Base-by-base conservation (phyloP, 2,888 invertebrate species). In the Torymus texanus region DNA sequence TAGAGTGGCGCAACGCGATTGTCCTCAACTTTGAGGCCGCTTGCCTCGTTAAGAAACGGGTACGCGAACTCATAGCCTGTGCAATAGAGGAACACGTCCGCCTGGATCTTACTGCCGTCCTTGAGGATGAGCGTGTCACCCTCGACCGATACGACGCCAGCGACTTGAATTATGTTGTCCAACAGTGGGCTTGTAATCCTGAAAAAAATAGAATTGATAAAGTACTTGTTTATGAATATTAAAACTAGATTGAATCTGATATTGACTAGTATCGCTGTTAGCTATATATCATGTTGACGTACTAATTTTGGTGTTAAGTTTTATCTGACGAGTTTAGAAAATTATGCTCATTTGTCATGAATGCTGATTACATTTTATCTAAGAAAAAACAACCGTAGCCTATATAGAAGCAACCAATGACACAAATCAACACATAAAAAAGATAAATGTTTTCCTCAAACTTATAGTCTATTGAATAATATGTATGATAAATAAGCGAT, bases 11-110 rank as follows among this genome's bases (percentile, higher is more conserved):
- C 91, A 4, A 96, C 92, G 87, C 94, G 91, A 88, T 95, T 92
- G 13, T 79, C 78, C 4, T 78, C 65, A 0, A 81, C 72, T 5
- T 1, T 91, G 59, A 96, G 91, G 1, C 93, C 93, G 82, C 94
- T 93, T 14, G 91, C 92, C 56, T 92, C 90, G 81, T 93, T 91
- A 62, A 96, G 88, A 90, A 96, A 96, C 0, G 95, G 94, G 85
- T 94, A 95, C 80, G 90, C 92, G 88, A 93, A 95, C 76, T 92
- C 91, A 88, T 95, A 96, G 0, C 96, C 96, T 86, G 96, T 96
- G 86, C 95, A 95, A 86, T 94, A 93, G 82, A 96, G 91, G 21
- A 95, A 91, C 18, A 92, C 92, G 86, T 96, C 95, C 13, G 93
- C 91, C 12, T 91, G 90, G 83, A 94, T 92, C 79, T 90, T 91